A percentile compares a stretch with the other conserved stretches of the same genome.
These are phyloP conservation scores for Rhimphoctona megacephalus DNA, from an alignment of 2,888 invertebrate genomes.

Conservation along the genomic window DNA sequence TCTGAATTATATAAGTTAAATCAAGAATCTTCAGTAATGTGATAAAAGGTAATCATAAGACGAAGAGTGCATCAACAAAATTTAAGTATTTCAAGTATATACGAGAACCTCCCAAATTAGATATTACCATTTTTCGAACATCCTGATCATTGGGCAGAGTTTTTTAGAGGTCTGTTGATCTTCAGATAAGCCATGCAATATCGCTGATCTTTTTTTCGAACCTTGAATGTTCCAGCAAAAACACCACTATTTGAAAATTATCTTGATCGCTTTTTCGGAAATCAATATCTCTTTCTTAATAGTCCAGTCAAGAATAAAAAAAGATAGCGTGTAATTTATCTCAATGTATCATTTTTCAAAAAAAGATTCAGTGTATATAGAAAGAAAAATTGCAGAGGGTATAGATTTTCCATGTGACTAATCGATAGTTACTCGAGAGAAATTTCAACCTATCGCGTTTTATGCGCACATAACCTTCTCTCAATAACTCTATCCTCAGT, in stretches of 20 bases:
- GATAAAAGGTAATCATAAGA: background rate
- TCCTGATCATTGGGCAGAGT: background rate
- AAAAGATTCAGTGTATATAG: background rate
- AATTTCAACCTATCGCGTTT: conserved; percentile 24
- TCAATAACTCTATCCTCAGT: conserved; percentile 15
- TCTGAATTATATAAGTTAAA: conserved; percentile 5
- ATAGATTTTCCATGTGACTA: background rate
- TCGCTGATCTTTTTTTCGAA: background rate
- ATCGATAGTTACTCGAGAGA: background rate
- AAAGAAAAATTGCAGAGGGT: background rate
- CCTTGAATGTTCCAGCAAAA: background rate
- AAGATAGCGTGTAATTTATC: background rate
- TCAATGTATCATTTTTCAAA: background rate
- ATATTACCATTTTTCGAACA: background rate
- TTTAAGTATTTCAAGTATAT: background rate
- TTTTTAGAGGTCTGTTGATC: no score
- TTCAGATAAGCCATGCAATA: no score
- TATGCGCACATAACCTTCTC: background rate
- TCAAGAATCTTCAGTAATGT: background rate
- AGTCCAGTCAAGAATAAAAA: background rate
- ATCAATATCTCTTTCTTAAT: background rate
- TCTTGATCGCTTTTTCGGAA: background rate
- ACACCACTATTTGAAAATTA: background rate
- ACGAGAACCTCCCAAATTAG: background rate
- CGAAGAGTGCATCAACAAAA: background rate